Evolutionary conservation across 2,797 vertebrate genomes (phyloP).

Genomic region (Phalanger gymnotis): DNA sequence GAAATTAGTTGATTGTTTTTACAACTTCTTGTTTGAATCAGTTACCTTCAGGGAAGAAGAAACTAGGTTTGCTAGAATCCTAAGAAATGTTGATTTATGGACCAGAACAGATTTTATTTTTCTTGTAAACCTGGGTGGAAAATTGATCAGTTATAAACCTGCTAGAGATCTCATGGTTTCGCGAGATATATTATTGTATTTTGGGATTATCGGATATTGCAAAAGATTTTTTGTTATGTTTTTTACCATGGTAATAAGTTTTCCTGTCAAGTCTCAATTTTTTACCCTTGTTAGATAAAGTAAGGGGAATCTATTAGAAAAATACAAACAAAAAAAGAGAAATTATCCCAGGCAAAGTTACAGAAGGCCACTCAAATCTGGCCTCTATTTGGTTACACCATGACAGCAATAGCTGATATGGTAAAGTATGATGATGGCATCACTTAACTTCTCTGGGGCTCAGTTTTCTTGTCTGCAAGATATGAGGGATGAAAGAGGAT

Average conservation of each 20-base stretch:
- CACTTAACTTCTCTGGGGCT: not conserved
- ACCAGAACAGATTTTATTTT: constrained; percentile 76
- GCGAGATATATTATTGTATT: constrained; percentile 81
- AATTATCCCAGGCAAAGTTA: constrained; percentile 84
- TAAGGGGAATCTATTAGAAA: constrained; percentile 76
- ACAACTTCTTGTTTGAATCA: constrained; percentile 71
- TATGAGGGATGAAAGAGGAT: not conserved
- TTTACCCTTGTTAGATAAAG: constrained; percentile 63
- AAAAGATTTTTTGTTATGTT: constrained; percentile 66
- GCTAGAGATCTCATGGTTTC: constrained; percentile 78
- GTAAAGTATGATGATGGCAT: not conserved
- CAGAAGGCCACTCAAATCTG: constrained; percentile 85
- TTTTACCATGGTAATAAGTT: constrained; percentile 70
- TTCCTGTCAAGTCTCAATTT: constrained; percentile 65
- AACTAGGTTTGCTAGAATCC: constrained; percentile 46
- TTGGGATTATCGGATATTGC: constrained; percentile 75
- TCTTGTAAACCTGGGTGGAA: constrained; percentile 79
- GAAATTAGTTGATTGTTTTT: constrained; percentile 59
- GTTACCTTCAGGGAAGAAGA: constrained; percentile 65
- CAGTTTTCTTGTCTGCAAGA: not conserved
- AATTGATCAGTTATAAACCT: constrained; percentile 81
- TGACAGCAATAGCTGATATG: constrained; percentile 28
- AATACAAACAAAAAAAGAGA: constrained; percentile 84
- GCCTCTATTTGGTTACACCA: constrained; percentile 76
- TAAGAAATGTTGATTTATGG: constrained; percentile 82